These are phyloP conservation scores for Spisula solida DNA, from an alignment of 2,888 invertebrate species.

Conservation along the genomic window DNA sequence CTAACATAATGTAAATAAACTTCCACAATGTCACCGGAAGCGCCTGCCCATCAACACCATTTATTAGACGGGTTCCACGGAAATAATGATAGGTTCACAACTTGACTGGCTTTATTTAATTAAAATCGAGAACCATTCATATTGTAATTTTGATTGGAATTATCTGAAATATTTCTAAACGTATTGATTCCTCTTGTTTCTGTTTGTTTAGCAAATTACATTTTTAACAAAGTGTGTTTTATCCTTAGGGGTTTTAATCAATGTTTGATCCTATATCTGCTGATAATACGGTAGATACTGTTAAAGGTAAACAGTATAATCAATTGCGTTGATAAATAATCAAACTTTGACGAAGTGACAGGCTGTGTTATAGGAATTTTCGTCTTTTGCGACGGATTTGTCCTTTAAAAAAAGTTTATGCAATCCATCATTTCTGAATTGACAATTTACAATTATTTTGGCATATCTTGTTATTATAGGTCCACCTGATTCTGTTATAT, in stretches of 20 bases:
- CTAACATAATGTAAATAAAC: no score
- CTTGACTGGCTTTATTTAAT: neutral
- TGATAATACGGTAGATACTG: slow-evolving; percentile 1
- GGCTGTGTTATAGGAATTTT: neutral
- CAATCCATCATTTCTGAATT: no score
- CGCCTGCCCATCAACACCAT: no score
- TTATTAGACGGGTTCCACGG: neutral
- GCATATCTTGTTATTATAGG: no score
- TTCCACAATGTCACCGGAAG: no score
- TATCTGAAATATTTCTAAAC: neutral
- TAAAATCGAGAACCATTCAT: neutral
- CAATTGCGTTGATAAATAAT: neutral
- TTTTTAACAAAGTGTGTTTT: neutral
- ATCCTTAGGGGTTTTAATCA: neutral
- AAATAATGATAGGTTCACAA: neutral
- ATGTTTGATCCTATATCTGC: neutral
- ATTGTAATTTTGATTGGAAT: neutral
- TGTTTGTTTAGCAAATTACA: slow-evolving; percentile 7
- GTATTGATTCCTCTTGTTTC: neutral
- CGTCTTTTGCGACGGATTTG: no score
- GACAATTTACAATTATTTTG: no score
- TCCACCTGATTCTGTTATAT: no score
- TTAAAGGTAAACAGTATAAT: slow-evolving; percentile 6
- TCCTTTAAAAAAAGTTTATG: no score
- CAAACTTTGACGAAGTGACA: neutral